These are phyloP conservation scores for Calycopis cecrops DNA, from an alignment of 1,140 invertebrate species.

Conservation along the genomic window DNA sequence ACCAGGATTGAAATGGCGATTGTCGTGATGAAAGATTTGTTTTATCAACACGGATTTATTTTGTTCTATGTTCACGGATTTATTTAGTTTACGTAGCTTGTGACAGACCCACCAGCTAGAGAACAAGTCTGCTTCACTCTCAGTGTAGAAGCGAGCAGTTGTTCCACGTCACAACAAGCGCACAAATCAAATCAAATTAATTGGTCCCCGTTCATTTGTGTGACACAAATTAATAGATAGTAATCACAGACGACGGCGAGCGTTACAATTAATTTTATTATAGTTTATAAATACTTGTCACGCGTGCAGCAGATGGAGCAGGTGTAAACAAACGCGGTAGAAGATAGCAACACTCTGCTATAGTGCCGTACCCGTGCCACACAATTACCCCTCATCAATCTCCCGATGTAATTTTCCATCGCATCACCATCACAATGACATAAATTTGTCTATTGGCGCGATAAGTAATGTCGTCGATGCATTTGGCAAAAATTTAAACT, in stretches of 20 bases:
- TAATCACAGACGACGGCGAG: neutral
- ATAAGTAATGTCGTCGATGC: neutral
- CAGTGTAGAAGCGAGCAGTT: too few relatives aligned
- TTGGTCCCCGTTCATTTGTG: neutral
- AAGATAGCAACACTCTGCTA: neutral
- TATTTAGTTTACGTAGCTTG: too few relatives aligned
- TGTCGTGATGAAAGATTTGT: too few relatives aligned
- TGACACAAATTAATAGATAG: neutral
- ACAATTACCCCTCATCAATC: constrained; percentile 2
- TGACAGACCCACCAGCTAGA: too few relatives aligned
- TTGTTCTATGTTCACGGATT: too few relatives aligned
- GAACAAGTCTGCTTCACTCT: too few relatives aligned
- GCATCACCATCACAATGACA: constrained; percentile 6
- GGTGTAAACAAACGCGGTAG: neutral
- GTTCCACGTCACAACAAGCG: neutral
- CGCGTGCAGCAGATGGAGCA: neutral
- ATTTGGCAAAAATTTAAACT: too few relatives aligned
- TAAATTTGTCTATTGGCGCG: constrained; percentile 8
- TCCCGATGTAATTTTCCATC: constrained; percentile 3
- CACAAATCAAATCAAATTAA: constrained; percentile 1
- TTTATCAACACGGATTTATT: too few relatives aligned
- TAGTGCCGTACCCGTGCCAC: neutral
- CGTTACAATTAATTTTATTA: neutral
- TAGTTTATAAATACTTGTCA: neutral
- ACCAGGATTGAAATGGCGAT: too few relatives aligned